Conservation (phyloP, 2,888 invertebrate species). For the Sesamia inferens region DNA sequence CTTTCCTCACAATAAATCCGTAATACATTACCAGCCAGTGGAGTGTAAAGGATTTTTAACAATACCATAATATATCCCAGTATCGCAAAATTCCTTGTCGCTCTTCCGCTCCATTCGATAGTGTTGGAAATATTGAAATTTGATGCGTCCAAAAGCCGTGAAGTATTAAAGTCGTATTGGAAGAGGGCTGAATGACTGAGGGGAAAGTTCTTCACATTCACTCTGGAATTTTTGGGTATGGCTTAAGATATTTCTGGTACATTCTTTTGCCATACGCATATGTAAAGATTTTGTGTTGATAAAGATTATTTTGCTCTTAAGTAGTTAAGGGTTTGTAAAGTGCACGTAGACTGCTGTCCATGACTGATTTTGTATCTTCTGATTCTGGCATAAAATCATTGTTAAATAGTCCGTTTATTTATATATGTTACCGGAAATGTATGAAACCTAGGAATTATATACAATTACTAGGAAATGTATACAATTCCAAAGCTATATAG, state of each 20-base stretch:
- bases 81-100: slow-evolving; percentile 52
- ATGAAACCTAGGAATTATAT: too few relatives aligned
- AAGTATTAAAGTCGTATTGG: slow-evolving; percentile 66
- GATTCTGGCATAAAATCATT: too few relatives aligned
- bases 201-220: slow-evolving; percentile 47
- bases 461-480: too few relatives aligned
- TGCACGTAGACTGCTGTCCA: background rate
- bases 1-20: slow-evolving; percentile 16
- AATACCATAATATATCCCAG: slow-evolving; percentile 41
- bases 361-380: too few relatives aligned
- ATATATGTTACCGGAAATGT: too few relatives aligned
- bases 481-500: too few relatives aligned
- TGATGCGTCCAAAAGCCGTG: slow-evolving; percentile 60
- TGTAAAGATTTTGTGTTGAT: background rate
- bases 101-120: slow-evolving; percentile 57
- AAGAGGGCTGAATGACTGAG: slow-evolving; percentile 40
- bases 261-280: slow-evolving; percentile 14
- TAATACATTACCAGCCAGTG: slow-evolving; percentile 24
- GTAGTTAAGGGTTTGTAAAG: background rate
- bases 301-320: background rate
- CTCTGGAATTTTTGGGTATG: slow-evolving; percentile 43
- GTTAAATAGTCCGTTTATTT: too few relatives aligned
- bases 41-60: slow-evolving; percentile 29
- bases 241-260: slow-evolving; percentile 36
- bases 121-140: slow-evolving; percentile 65